A percentile compares a stretch with the other conserved stretches of the same genome.
phyloP scores from a whole-genome alignment of 1,140 invertebrate genomes.

The Odontomachus brunneus region DNA sequence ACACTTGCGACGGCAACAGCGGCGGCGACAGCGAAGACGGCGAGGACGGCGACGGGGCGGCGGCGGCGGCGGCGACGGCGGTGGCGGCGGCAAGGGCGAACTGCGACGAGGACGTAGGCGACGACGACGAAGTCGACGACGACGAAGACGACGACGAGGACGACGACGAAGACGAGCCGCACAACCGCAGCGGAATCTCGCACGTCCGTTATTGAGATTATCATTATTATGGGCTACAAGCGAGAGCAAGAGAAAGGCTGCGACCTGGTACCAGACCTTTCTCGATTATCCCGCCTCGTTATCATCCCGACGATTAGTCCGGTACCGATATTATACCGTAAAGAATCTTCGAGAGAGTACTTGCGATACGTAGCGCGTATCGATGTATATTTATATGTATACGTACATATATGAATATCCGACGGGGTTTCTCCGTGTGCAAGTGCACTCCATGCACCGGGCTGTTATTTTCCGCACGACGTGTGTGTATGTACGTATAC shows the following conservation, averaged over 20 bases:
- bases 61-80: constrained; percentile 6
- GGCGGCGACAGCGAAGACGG: not conserved
- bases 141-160: constrained; percentile 4
- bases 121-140: not conserved
- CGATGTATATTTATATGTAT: constrained; percentile 14
- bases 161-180: constrained; percentile 14
- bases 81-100: not conserved
- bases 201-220: constrained; percentile 38
- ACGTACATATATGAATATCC: not conserved
- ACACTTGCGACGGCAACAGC: not conserved
- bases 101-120: not conserved
- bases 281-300: not conserved
- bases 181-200: constrained; percentile 45
- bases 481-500: not conserved
- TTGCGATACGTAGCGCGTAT: too few relatives aligned
- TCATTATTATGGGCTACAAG: constrained; percentile 35
- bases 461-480: constrained; percentile 45
- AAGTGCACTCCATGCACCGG: constrained; percentile 54
- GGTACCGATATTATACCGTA: constrained; percentile 55
- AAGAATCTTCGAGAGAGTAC: constrained; percentile 54
- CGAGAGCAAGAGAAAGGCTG: constrained; percentile 16
- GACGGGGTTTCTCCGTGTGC: constrained; percentile 47
- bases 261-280: constrained; percentile 33
- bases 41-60: constrained; percentile 11
- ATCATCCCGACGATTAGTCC: constrained; percentile 43